These are phyloP conservation scores for Xestia ashworthii DNA, from an alignment of 2,888 invertebrate genomes.

Conservation along the genomic window DNA sequence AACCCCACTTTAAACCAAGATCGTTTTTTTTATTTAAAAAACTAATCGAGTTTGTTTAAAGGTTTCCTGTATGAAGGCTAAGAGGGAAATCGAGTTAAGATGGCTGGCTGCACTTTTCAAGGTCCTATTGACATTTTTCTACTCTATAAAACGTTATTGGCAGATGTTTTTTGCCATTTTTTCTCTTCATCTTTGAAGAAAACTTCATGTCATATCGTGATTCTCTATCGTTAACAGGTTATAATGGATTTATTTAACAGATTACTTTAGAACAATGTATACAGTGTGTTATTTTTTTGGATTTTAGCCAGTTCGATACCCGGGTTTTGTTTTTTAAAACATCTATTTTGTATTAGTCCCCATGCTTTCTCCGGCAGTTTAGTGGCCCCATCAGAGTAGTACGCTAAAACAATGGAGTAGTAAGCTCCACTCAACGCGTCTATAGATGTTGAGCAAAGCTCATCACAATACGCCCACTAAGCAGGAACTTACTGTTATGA, in stretches of 20 bases:
- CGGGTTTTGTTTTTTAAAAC: neutral
- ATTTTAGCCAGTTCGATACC: neutral
- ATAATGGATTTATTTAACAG: neutral
- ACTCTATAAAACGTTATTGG: slow-evolving; percentile 6
- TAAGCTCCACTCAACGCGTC: slow-evolving; percentile 22
- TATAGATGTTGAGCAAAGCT: slow-evolving; percentile 17
- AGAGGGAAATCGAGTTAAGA: neutral
- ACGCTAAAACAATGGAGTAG: slow-evolving; percentile 18
- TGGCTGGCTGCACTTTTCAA: slow-evolving; percentile 41
- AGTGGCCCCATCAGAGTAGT: slow-evolving; percentile 7
- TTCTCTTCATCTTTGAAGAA: neutral
- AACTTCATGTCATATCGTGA: neutral
- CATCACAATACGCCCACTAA: slow-evolving; percentile 23
- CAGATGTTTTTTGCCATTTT: neutral
- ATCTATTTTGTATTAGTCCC: no score
- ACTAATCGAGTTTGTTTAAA: slow-evolving; percentile 26
- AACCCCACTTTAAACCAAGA: neutral
- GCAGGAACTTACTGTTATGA: neutral
- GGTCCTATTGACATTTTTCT: slow-evolving; percentile 23
- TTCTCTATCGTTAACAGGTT: neutral
- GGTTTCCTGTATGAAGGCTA: slow-evolving; percentile 30
- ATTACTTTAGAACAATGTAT: neutral
- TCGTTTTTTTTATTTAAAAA: slow-evolving; percentile 1
- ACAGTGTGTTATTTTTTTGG: neutral
- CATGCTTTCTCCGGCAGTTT: neutral